Conservation (phyloP, 35 echinoderm and acorn worm genomes). For the Patiria miniata region DNA sequence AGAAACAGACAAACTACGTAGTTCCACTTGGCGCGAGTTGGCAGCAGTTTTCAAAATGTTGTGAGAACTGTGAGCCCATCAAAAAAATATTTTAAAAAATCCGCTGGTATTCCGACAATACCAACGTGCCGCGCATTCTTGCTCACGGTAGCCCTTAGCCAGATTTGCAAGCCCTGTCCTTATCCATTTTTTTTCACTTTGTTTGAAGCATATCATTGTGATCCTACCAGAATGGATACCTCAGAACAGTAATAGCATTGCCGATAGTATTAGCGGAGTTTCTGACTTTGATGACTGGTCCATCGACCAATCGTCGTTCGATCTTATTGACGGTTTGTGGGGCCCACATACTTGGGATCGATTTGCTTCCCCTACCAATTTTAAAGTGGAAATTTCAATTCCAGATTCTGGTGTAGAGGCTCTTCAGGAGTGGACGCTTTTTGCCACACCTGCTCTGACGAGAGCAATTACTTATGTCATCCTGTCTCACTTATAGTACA, state of each 20-base stretch:
- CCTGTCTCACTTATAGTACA: slow-evolving; percentile 15
- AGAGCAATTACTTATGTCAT: slow-evolving; percentile 50
- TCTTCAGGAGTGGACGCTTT: slow-evolving; percentile 34
- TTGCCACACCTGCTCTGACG: slow-evolving; percentile 17
- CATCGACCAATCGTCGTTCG: slow-evolving; percentile 20
- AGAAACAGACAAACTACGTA: neutral
- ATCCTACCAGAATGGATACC: slow-evolving; percentile 26
- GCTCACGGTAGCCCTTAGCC: slow-evolving; percentile 9
- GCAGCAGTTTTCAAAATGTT: slow-evolving; percentile 10
- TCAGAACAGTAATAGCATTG: slow-evolving; percentile 11
- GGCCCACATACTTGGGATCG: slow-evolving; percentile 35
- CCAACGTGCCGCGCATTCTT: slow-evolving; percentile 31
- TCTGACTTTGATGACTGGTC: slow-evolving; percentile 45
- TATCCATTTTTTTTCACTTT: slow-evolving; percentile 32
- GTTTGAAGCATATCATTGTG: slow-evolving; percentile 13
- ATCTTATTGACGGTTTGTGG: slow-evolving; percentile 31
- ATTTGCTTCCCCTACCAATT: slow-evolving; percentile 46
- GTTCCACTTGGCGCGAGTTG: slow-evolving; percentile 29
- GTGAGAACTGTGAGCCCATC: neutral
- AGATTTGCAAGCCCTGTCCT: slow-evolving; percentile 8
- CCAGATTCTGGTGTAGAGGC: slow-evolving; percentile 49
- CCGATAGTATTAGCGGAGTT: slow-evolving; percentile 31
- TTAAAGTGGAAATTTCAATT: slow-evolving; percentile 21
- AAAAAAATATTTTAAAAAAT: neutral
- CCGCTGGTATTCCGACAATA: no score